These are phyloP conservation scores for Acyrthosiphon pisum DNA, from an alignment of 1,140 invertebrate genomes.

Conservation along the genomic window DNA sequence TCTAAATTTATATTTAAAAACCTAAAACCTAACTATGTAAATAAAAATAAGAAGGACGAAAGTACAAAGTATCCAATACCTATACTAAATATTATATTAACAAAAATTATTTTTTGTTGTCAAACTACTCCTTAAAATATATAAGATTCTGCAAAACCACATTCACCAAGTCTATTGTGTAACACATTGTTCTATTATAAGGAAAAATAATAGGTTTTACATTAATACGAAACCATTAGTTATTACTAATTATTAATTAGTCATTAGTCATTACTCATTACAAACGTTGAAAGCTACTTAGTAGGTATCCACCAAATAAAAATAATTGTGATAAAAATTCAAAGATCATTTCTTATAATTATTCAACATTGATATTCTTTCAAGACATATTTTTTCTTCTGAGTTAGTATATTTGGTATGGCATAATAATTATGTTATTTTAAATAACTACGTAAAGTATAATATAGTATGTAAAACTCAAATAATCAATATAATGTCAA, in stretches of 20 bases:
- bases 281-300: background rate
- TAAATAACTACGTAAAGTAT: too few relatives aligned
- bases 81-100: background rate
- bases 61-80: background rate
- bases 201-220: background rate
- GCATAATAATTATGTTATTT: too few relatives aligned
- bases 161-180: conserved; percentile 18
- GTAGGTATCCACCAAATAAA: background rate
- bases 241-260: background rate
- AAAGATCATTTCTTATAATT: background rate
- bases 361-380: background rate
- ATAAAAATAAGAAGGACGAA: background rate
- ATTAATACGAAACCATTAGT: background rate
- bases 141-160: conserved; percentile 8
- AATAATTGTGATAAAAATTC: background rate
- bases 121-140: background rate
- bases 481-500: too few relatives aligned
- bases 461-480: too few relatives aligned
- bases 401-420: too few relatives aligned
- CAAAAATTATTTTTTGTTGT: background rate
- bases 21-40: background rate
- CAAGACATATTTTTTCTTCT: too few relatives aligned
- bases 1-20: background rate
- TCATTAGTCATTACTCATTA: background rate
- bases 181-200: background rate